These are phyloP conservation scores for Hymenochirus boettgeri DNA, from an alignment of 2,113 vertebrate genomes.

Conservation along the genomic window DNA sequence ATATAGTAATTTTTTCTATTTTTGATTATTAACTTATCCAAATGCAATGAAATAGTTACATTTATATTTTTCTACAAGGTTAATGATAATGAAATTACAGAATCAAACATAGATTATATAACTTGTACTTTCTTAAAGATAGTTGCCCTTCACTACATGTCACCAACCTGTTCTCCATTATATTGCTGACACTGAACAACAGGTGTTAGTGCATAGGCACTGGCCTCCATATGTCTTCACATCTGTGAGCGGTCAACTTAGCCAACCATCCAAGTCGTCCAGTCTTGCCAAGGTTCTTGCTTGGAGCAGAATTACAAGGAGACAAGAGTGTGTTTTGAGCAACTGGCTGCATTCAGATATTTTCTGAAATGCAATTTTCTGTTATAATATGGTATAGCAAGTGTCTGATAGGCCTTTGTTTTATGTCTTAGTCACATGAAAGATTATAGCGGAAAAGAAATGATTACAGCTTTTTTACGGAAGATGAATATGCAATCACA, in stretches of 20 bases:
- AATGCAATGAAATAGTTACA: too few species aligned
- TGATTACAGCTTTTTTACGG: too few species aligned
- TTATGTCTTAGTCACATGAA: too few species aligned
- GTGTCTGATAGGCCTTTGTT: too few species aligned
- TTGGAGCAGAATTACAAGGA: constrained; percentile 65
- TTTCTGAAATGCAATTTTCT: neutral
- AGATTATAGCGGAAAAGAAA: too few species aligned
- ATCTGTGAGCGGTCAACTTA: constrained; percentile 72
- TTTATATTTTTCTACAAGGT: too few species aligned
- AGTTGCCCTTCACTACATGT: constrained; percentile 60
- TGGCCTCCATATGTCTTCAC: constrained; percentile 76
- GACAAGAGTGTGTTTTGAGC: constrained; percentile 48
- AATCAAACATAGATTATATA: neutral
- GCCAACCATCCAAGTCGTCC: constrained; percentile 61
- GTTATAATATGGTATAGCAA: neutral
- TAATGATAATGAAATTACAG: too few species aligned
- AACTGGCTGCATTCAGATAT: neutral
- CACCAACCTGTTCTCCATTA: constrained; percentile 70
- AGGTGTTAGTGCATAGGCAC: constrained; percentile 73
- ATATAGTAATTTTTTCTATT: too few species aligned
- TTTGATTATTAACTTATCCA: too few species aligned
- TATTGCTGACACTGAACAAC: constrained; percentile 74
- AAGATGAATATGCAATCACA: too few species aligned
- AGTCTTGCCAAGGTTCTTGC: constrained; percentile 45
- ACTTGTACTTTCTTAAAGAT: constrained; percentile 46